These are phyloP conservation scores for Laupala kohalensis DNA, from an alignment of 1,140 invertebrate species.

Conservation along the genomic window DNA sequence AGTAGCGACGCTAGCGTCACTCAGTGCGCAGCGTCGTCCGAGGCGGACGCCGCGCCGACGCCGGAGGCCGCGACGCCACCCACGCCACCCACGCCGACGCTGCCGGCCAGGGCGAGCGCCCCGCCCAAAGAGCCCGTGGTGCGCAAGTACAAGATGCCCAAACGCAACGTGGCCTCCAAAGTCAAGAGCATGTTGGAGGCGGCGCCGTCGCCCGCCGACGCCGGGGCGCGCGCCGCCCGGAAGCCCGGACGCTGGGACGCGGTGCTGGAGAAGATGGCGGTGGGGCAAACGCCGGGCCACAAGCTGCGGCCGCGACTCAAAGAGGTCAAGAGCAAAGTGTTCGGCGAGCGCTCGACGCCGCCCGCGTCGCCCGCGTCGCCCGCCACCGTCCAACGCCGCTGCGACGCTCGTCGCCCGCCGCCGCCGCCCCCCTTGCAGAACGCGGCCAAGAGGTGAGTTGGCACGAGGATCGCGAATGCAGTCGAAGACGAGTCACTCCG, in stretches of 20 bases:
- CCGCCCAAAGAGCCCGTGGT: constrained; percentile 27
- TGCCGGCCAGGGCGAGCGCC: constrained; percentile 25
- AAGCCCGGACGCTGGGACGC: constrained; percentile 54
- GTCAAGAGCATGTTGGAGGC: constrained; percentile 52
- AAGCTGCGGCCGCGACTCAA: constrained; percentile 47
- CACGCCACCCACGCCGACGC: constrained; percentile 21
- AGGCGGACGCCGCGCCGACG: constrained; percentile 6
- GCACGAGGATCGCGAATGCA: not conserved
- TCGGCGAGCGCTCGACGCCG: constrained; percentile 15
- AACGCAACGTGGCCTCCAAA: constrained; percentile 57
- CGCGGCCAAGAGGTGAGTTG: constrained; percentile 10
- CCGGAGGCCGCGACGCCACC: constrained; percentile 8
- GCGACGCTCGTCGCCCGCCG: not conserved
- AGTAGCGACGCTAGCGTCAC: constrained; percentile 19
- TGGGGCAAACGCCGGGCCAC: constrained; percentile 52
- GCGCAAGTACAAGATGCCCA: constrained; percentile 64
- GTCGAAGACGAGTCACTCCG: no score
- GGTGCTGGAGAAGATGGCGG: constrained; percentile 67
- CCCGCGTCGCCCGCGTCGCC: not conserved
- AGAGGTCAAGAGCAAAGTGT: constrained; percentile 68
- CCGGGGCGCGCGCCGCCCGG: constrained; percentile 28
- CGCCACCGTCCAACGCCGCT: not conserved
- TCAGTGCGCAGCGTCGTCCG: constrained; percentile 22
- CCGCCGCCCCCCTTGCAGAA: not conserved
- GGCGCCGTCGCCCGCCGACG: constrained; percentile 23